phyloP scores from a whole-genome alignment of 1,140 invertebrate genomes.

The Heliconius eleuchia region DNA sequence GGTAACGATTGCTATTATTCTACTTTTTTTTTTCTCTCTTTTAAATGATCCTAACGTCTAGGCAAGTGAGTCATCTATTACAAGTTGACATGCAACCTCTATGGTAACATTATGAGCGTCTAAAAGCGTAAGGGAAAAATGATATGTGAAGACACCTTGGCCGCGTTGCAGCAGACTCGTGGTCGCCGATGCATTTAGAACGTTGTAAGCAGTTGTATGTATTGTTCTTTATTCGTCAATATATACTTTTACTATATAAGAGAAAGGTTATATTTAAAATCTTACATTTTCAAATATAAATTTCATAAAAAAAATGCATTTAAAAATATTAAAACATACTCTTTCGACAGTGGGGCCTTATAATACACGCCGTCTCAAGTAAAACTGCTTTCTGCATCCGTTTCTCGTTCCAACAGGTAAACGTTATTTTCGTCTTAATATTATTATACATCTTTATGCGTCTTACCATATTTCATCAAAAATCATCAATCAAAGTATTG shows the following conservation, averaged over 20 bases:
- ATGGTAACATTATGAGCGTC: neutral
- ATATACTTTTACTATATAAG: no score
- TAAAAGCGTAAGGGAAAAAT: neutral
- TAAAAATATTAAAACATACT: no score
- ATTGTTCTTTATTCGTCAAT: neutral
- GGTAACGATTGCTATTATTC: no score
- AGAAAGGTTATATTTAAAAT: no score
- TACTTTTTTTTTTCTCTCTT: neutral
- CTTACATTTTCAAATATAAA: no score
- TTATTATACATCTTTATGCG: neutral
- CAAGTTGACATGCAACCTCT: neutral
- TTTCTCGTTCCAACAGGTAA: no score
- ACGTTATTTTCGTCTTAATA: neutral
- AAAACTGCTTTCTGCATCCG: no score
- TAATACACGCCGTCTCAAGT: no score
- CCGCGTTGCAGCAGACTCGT: constrained; percentile 45
- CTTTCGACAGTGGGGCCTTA: no score
- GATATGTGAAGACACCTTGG: constrained; percentile 29
- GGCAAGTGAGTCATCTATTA: neutral
- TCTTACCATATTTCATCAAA: no score
- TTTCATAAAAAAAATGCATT: no score
- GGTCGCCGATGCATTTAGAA: constrained; percentile 34
- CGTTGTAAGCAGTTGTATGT: constrained; percentile 6
- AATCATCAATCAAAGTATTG: no score
- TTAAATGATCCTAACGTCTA: neutral